These are phyloP conservation scores for Archaeoteleia sp. DNA, from an alignment of 2,888 invertebrate genomes.

Conservation along the genomic window DNA sequence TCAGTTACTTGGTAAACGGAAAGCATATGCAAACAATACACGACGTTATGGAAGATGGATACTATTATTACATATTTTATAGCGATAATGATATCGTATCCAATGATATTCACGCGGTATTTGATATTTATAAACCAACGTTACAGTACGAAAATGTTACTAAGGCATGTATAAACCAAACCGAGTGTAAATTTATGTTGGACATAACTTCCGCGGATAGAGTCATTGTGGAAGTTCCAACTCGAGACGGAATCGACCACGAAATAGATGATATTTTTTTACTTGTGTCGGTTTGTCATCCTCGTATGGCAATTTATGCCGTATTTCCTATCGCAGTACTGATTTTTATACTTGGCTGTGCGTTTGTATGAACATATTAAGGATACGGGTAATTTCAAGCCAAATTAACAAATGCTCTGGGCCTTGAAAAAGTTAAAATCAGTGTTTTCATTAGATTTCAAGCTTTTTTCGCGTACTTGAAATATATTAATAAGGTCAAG, in stretches of 20 bases:
- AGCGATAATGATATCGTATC: conserved; percentile 88
- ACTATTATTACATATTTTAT: conserved; percentile 93
- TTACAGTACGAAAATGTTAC: conserved; percentile 85
- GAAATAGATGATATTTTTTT: conserved; percentile 84
- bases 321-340: conserved; percentile 87
- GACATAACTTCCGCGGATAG: conserved; percentile 84
- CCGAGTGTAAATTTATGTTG: conserved; percentile 85
- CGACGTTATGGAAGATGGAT: conserved; percentile 84
- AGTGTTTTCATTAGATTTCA: too few species aligned
- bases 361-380: conserved; percentile 89
- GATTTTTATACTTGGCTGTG: conserved; percentile 85
- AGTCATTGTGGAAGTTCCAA: conserved; percentile 90
- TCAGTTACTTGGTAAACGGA: conserved; percentile 82
- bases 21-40: conserved; percentile 83
- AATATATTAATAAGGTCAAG: too few species aligned
- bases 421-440: too few species aligned
- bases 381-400: too few species aligned
- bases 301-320: conserved; percentile 85
- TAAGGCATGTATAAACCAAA: conserved; percentile 84
- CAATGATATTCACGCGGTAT: conserved; percentile 88
- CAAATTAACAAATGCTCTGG: too few species aligned
- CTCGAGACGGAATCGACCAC: conserved; percentile 86
- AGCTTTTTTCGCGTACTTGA: too few species aligned
- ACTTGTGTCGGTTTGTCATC: conserved; percentile 86
- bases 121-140: conserved; percentile 90